Evolutionary conservation across 2,888 invertebrate genomes (phyloP), one percentile per base, ranked within the genome.

Genomic region (Elegia similella): DNA sequence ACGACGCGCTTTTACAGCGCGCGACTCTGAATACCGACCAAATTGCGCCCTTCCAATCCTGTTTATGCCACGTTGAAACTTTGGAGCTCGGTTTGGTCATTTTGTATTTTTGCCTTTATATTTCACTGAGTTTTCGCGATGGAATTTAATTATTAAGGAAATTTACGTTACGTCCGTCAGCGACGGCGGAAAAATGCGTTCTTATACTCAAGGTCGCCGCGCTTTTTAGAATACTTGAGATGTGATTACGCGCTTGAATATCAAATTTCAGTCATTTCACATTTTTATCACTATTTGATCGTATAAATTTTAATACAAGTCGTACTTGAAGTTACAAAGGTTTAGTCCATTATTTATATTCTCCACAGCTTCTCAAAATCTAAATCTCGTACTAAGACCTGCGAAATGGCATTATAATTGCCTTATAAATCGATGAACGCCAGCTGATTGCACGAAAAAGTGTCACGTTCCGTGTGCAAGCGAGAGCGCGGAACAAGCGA

Each of bases 1-100:
- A 88, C 80, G 87, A 86, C 90, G 87, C 81, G 89, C 89, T 90
- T 89, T 90, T 88, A 88, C 88, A 86, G 84, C 76, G 69, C 80
- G 78, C 82, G 82, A 77, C 81, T 84, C 83, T 89, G 89, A 89
- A 89, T 89, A 80, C 88, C 80, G 75, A 77, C 84, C 83, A 88
- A 89, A 90, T 89, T 88, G 88, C 88, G 83, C 86, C 86, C 86
- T 86, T 87, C 83, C 86, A 82, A 84, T 84, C 82, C 84, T 82
- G 82, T 88, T 88, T 86, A 84, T 78, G 77, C 81, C 78, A 72
- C 79, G 80, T 80, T 76, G 80, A 75, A 80, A 74, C 81, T 78
- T 75, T 69, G 73, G 68, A 74, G 73, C 75, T 80, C 77, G 79
- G 74, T 81, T 80, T 72, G 73, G 67, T 69, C 76, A 79, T 73